Percentiles rank a stretch among this genome's conserved stretches.
Evolutionary conservation across 2,888 invertebrate genomes (phyloP).

Genomic region (Balanococcus diminutus): DNA sequence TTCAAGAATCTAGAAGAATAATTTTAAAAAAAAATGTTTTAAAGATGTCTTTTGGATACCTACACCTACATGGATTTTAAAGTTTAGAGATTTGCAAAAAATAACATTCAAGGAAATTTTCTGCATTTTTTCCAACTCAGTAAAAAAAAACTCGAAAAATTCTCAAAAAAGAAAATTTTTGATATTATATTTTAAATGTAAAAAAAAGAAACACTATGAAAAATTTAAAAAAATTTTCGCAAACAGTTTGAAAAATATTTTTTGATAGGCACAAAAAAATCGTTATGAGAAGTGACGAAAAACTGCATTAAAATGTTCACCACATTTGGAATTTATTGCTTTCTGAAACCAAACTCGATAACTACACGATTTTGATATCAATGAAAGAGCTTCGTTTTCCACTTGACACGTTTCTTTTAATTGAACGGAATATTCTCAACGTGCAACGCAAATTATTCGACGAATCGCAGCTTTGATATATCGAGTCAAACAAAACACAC

Average conservation of each 20-base stretch:
- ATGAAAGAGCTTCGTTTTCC: not conserved
- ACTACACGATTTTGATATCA: not conserved
- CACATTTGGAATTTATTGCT: not conserved
- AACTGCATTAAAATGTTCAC: not conserved
- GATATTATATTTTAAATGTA: not conserved
- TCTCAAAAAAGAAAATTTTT: too few species aligned
- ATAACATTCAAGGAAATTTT: too few species aligned
- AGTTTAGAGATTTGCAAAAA: too few species aligned
- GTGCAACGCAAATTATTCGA: not conserved
- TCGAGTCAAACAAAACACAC: not conserved
- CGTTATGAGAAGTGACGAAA: not conserved
- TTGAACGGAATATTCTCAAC: not conserved
- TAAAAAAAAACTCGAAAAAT: too few species aligned
- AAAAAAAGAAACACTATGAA: not conserved
- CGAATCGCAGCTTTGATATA: not conserved
- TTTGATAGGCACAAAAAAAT: too few species aligned
- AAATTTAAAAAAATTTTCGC: too few species aligned
- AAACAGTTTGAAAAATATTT: too few species aligned
- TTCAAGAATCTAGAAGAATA: too few species aligned
- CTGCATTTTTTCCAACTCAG: too few species aligned
- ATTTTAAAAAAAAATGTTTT: too few species aligned
- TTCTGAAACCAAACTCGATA: not conserved
- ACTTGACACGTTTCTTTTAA: conserved; percentile 11
- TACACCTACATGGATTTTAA: too few species aligned
- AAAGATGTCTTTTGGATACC: too few species aligned